phyloP scores from a whole-genome alignment of 2,797 vertebrate species.

The Helostoma temminkii region DNA sequence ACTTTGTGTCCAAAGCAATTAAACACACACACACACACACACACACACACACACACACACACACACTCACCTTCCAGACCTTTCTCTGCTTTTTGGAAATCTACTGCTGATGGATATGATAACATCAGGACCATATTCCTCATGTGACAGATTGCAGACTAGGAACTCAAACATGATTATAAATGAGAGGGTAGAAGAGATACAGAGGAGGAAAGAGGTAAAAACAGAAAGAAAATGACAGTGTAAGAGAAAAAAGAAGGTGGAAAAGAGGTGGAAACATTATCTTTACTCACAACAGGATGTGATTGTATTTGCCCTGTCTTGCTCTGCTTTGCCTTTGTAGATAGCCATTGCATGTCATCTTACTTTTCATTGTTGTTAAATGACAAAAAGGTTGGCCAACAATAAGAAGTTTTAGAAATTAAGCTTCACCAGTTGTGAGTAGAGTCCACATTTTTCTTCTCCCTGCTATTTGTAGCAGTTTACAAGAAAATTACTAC shows the following conservation, averaged over 20 bases:
- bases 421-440: neutral
- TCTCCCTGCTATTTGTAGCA: neutral
- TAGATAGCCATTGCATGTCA: constrained; percentile 30
- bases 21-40: constrained; percentile 11
- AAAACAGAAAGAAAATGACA: constrained; percentile 31
- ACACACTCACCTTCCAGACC: too few species aligned
- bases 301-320: constrained; percentile 48
- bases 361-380: constrained; percentile 17
- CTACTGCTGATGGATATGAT: constrained; percentile 68
- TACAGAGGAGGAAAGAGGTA: constrained; percentile 22
- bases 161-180: constrained; percentile 72
- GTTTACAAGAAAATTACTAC: neutral
- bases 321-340: constrained; percentile 43
- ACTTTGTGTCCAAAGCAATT: too few species aligned
- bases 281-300: constrained; percentile 42
- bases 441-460: neutral
- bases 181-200: constrained; percentile 42
- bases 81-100: constrained; percentile 70
- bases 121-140: constrained; percentile 65
- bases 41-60: constrained; percentile 21
- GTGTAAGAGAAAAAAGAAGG: constrained; percentile 16
- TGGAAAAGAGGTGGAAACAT: constrained; percentile 36
- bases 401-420: neutral
- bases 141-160: constrained; percentile 71
- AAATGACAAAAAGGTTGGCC: constrained; percentile 12